These are phyloP conservation scores for Brachionus paranguensis DNA, from an alignment of 1,140 invertebrate species.

Conservation along the genomic window DNA sequence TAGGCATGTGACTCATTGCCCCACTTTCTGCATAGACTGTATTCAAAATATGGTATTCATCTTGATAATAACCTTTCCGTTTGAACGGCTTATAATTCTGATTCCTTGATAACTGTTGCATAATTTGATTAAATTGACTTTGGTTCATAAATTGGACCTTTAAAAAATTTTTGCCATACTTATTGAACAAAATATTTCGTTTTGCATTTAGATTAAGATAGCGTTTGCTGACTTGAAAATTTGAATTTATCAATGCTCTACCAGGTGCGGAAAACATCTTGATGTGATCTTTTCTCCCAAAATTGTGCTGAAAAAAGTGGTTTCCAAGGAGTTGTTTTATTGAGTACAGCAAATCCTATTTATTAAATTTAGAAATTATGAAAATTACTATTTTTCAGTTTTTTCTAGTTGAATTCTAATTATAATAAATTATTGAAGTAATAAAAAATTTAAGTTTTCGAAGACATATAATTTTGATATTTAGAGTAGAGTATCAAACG, in stretches of 20 bases:
- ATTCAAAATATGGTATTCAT: not conserved
- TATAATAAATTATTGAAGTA: not conserved
- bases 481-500: not conserved
- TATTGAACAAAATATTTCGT: not conserved
- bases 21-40: not conserved
- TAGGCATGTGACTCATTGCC: conserved; percentile 1
- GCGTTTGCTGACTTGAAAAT: not conserved
- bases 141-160: not conserved
- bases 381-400: not conserved
- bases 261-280: not conserved
- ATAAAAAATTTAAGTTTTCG: not conserved
- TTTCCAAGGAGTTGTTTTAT: not conserved
- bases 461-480: not conserved
- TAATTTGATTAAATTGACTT: not conserved
- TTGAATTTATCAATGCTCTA: not conserved
- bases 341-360: not conserved
- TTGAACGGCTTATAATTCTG: not conserved
- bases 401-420: not conserved
- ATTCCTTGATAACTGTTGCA: not conserved
- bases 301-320: not conserved
- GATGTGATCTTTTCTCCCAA: not conserved
- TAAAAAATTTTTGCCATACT: not conserved
- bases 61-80: not conserved
- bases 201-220: not conserved
- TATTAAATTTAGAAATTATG: not conserved